phyloP scores from a whole-genome alignment of 2,113 vertebrate genomes.

The Elanoides forficatus region DNA sequence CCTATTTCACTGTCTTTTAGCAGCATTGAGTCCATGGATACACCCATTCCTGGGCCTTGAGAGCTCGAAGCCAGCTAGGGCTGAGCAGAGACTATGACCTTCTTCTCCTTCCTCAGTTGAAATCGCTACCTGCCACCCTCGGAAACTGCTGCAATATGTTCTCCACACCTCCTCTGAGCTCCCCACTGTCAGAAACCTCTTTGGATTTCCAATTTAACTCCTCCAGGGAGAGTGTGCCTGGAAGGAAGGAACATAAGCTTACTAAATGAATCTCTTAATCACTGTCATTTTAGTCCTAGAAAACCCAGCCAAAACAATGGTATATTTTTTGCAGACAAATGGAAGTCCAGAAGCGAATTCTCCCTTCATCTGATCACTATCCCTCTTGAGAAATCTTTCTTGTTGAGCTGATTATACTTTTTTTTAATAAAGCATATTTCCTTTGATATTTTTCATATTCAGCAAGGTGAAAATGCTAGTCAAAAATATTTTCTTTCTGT shows the following conservation, averaged over 20 bases:
- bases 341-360: background rate
- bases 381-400: background rate
- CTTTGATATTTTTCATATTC: background rate
- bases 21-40: background rate
- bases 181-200: background rate
- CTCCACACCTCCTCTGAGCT: background rate
- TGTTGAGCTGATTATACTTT: background rate
- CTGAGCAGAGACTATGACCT: background rate
- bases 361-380: background rate
- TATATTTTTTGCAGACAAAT: background rate
- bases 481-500: background rate
- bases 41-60: background rate
- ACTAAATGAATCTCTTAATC: slow-evolving; percentile 25
- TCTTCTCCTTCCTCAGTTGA: background rate
- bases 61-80: background rate
- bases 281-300: background rate
- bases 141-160: background rate
- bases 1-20: background rate
- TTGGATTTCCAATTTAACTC: slow-evolving; percentile 21
- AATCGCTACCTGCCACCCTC: background rate
- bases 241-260: background rate
- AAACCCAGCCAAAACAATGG: background rate
- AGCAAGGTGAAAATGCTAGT: background rate
- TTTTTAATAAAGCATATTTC: background rate
- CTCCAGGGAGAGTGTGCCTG: background rate